phyloP scores from a whole-genome alignment of 2,113 vertebrate genomes.

The Lampris megalopsis region DNA sequence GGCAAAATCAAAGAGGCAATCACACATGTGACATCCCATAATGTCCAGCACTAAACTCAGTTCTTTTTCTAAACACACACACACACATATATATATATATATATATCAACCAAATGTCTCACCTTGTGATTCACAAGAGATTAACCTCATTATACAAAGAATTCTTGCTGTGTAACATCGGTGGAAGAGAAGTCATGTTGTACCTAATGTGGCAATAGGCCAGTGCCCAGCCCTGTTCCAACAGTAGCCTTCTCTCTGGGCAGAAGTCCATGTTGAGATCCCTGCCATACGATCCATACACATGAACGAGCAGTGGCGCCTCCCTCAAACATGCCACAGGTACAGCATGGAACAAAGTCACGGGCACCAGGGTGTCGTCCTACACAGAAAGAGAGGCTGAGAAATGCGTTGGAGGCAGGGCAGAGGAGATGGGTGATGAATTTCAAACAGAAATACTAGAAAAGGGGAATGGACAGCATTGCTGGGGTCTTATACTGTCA shows the following conservation, averaged over 20 bases:
- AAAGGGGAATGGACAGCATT: too few species aligned
- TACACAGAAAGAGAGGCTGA: constrained; percentile 53
- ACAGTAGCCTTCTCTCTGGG: constrained; percentile 88
- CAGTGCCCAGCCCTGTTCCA: constrained; percentile 93
- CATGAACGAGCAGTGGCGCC: constrained; percentile 90
- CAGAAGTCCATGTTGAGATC: constrained; percentile 93
- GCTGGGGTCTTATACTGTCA: too few species aligned
- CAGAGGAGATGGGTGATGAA: too few species aligned
- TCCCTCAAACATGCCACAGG: constrained; percentile 78
- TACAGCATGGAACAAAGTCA: constrained; percentile 89
- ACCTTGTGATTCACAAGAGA: too few species aligned
- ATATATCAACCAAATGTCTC: too few species aligned
- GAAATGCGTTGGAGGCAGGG: neutral
- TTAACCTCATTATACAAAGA: neutral
- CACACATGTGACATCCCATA: constrained; percentile 9
- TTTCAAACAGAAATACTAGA: too few species aligned
- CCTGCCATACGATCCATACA: constrained; percentile 95
- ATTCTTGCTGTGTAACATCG: neutral
- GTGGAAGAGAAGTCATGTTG: neutral
- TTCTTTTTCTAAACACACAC: neutral
- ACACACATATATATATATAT: too few species aligned
- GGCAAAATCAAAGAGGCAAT: constrained; percentile 28
- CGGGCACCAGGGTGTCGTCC: constrained; percentile 91
- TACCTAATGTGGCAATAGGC: constrained; percentile 98
- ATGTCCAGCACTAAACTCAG: too few species aligned